These are phyloP conservation scores for Anniella stebbinsi DNA, from an alignment of 2,797 vertebrate species.

Conservation along the genomic window DNA sequence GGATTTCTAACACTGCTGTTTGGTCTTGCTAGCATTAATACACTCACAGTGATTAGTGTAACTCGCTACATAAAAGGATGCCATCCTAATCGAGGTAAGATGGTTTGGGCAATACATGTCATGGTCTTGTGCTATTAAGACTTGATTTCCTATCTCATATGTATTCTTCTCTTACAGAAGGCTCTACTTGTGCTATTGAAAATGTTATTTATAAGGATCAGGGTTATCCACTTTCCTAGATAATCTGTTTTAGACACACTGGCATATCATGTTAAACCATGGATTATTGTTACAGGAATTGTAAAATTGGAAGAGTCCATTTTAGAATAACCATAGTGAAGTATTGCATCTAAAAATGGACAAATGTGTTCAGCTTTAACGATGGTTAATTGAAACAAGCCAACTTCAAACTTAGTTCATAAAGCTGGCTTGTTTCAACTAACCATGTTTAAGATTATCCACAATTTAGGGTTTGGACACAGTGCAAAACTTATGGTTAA, in stretches of 20 bases:
- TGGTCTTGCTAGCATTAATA: conserved; percentile 91
- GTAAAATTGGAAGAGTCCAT: not conserved
- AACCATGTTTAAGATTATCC: not conserved
- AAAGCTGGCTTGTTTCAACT: not conserved
- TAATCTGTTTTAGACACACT: not conserved
- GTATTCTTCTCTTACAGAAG: not conserved
- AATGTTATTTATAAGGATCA: not conserved
- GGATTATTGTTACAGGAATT: not conserved
- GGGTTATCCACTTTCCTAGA: not conserved
- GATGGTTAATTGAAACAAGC: not conserved
- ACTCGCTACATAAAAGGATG: conserved; percentile 90
- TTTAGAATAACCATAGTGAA: not conserved
- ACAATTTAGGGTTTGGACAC: too few relatives aligned
- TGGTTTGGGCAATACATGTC: not conserved
- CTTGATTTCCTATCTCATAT: not conserved
- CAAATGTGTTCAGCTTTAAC: not conserved
- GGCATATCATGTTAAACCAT: not conserved
- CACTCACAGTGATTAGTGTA: conserved; percentile 91
- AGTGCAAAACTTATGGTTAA: not conserved
- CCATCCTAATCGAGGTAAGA: conserved; percentile 86
- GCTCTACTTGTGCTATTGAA: not conserved
- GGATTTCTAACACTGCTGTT: conserved; percentile 91
- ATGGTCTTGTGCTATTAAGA: conserved; percentile 22
- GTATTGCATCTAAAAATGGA: not conserved
- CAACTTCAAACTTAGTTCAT: not conserved